Evolutionary conservation across 2,113 vertebrate species (phyloP).

Genomic region (Hippopotamus amphibius): DNA sequence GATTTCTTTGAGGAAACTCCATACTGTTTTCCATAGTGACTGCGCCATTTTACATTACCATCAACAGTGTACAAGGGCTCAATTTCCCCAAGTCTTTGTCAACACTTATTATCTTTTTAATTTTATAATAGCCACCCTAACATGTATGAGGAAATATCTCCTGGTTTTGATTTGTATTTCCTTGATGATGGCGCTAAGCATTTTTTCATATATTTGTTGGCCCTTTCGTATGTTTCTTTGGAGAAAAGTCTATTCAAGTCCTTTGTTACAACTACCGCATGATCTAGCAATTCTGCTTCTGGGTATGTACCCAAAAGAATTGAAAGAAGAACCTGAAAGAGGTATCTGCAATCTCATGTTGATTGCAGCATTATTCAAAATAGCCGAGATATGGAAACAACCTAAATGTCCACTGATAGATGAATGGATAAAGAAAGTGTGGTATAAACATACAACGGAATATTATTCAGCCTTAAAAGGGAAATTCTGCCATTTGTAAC

Average conservation of each 20-base stretch:
- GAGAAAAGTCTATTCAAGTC: slow-evolving; percentile 32
- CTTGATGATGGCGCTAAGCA: background rate
- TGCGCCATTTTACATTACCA: background rate
- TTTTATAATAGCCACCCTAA: background rate
- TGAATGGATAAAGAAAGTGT: background rate
- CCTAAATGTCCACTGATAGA: background rate
- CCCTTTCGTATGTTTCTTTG: background rate
- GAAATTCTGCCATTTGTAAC: background rate
- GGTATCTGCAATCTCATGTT: background rate
- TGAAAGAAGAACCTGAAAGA: background rate
- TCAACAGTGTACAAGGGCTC: background rate
- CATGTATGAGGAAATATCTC: background rate
- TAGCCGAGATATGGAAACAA: background rate
- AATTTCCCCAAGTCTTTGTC: background rate
- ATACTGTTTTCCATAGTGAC: background rate
- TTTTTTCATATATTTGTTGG: background rate
- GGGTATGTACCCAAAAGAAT: background rate
- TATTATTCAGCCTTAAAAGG: background rate
- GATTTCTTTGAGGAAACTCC: background rate
- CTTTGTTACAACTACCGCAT: background rate
- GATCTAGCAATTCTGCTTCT: background rate
- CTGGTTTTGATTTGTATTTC: background rate
- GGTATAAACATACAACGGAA: background rate
- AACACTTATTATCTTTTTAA: background rate
- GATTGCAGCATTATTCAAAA: background rate